Conservation (phyloP, 2,113 vertebrate species). For the human region GRCh38 chr6:98996501-98997000, state of each 20-base stretch:
- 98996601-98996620: neutral
- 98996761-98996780: neutral
- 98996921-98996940: neutral
- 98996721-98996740: neutral
- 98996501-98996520: constrained; percentile 33
- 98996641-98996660: neutral
- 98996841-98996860: neutral
- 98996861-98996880: neutral
- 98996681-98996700: neutral
- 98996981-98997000: neutral
- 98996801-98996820: neutral
- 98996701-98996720: too few relatives aligned
- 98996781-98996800: neutral
- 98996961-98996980: neutral
- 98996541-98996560: neutral
- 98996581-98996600: neutral
- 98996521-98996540: neutral
- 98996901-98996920: neutral
- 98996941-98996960: neutral
- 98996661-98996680: neutral
- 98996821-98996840: rapidly evolving
- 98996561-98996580: neutral
- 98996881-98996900: neutral
- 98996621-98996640: neutral
- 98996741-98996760: neutral